Conservation (phyloP, 1,140 invertebrate genomes). For the Brachystomella parvula region DNA sequence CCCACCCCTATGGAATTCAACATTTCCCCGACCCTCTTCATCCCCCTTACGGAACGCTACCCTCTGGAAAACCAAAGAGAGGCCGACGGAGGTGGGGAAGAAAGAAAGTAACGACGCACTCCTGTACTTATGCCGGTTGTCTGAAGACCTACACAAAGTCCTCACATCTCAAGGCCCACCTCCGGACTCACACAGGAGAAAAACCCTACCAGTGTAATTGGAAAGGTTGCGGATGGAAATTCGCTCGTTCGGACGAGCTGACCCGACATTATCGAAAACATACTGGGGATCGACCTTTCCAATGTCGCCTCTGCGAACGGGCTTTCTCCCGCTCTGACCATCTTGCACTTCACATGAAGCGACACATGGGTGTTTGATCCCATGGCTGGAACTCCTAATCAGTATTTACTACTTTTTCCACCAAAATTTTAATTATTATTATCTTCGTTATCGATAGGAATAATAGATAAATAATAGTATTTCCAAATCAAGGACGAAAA, state of each 20-base stretch:
- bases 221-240: constrained; percentile 38
- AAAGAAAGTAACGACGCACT: constrained; percentile 48
- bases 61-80: constrained; percentile 28
- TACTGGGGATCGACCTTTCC: constrained; percentile 35
- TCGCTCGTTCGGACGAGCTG: constrained; percentile 35
- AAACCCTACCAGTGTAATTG: constrained; percentile 38
- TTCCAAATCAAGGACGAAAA: too few species aligned
- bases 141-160: constrained; percentile 71
- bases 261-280: constrained; percentile 39
- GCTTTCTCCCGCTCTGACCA: constrained; percentile 55
- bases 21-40: background rate
- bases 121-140: constrained; percentile 62
- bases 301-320: constrained; percentile 45
- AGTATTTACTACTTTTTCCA: too few species aligned
- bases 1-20: background rate
- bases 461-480: too few species aligned
- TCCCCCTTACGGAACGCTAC: too few species aligned
- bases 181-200: constrained; percentile 56
- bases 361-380: constrained; percentile 42
- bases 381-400: too few species aligned
- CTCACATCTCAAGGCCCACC: constrained; percentile 67
- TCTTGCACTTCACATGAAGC: constrained; percentile 58
- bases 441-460: too few species aligned
- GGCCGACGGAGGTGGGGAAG: constrained; percentile 43
- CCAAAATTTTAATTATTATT: too few species aligned